Evolutionary conservation across 2,113 vertebrate species (phyloP).

Genomic region (Amia ocellicauda): DNA sequence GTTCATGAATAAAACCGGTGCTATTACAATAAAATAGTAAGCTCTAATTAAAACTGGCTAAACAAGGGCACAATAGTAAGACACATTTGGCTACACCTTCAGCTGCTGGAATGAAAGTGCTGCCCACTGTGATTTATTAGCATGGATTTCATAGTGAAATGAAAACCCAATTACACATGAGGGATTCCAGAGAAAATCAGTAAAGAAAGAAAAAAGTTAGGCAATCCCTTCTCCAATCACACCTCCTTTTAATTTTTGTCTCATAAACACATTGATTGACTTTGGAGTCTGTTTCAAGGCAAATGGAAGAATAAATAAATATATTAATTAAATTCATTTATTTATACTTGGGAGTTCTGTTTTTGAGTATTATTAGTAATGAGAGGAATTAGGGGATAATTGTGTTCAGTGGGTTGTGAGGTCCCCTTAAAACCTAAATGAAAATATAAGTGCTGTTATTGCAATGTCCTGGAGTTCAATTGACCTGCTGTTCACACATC

Average conservation of each 20-base stretch:
- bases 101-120: not conserved
- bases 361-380: too few relatives aligned
- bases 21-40: not conserved
- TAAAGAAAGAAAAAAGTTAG: not conserved
- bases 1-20: not conserved
- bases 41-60: not conserved
- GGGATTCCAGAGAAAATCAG: not conserved
- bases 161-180: not conserved
- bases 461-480: not conserved
- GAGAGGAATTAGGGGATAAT: not conserved
- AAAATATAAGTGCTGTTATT: conserved; percentile 10
- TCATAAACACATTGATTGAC: not conserved
- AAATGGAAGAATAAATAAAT: not conserved
- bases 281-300: not conserved
- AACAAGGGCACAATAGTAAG: not conserved
- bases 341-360: too few relatives aligned
- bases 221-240: not conserved
- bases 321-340: too few relatives aligned
- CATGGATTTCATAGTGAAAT: not conserved
- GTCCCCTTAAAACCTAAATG: not conserved
- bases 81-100: not conserved
- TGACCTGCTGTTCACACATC: conserved; percentile 4
- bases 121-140: conserved; percentile 12
- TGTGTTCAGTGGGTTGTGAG: not conserved
- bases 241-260: not conserved